Evolutionary conservation across 2,113 vertebrate genomes (phyloP).

Genomic region (Pitta sordida): DNA sequence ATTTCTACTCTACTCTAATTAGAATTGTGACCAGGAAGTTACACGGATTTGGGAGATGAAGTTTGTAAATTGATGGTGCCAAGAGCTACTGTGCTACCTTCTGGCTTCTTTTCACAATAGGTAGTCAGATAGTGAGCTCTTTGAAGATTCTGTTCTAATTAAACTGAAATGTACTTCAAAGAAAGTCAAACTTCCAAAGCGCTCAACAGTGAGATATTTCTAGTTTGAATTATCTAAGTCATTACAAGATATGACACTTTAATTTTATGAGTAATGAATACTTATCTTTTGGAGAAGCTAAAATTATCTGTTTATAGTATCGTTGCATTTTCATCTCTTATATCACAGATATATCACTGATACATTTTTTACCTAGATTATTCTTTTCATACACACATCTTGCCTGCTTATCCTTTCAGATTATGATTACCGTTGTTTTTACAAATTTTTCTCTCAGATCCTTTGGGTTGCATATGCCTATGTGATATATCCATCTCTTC

Average conservation of each 20-base stretch:
- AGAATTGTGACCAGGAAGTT: background rate
- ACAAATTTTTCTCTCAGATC: background rate
- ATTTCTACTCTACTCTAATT: background rate
- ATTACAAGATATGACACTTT: conserved; percentile 1
- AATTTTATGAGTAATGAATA: conserved; percentile 9
- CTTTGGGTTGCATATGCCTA: background rate
- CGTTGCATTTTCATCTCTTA: background rate
- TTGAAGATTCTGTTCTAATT: conserved; percentile 43
- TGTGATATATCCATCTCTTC: background rate
- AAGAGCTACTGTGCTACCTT: background rate
- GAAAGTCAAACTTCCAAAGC: background rate
- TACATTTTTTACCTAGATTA: background rate
- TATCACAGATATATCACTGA: background rate
- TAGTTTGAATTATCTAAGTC: background rate
- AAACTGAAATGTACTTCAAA: conserved; percentile 21
- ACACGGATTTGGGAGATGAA: background rate
- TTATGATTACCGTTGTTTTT: background rate
- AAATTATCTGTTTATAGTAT: background rate
- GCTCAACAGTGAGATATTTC: background rate
- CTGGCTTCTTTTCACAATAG: conserved; percentile 27
- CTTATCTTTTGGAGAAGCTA: background rate
- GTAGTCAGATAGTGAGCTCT: background rate
- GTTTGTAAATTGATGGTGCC: background rate
- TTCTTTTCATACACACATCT: background rate
- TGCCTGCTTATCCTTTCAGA: background rate